Evolutionary conservation across 2,888 invertebrate genomes (phyloP).

Genomic region (Drosophila algonquin): DNA sequence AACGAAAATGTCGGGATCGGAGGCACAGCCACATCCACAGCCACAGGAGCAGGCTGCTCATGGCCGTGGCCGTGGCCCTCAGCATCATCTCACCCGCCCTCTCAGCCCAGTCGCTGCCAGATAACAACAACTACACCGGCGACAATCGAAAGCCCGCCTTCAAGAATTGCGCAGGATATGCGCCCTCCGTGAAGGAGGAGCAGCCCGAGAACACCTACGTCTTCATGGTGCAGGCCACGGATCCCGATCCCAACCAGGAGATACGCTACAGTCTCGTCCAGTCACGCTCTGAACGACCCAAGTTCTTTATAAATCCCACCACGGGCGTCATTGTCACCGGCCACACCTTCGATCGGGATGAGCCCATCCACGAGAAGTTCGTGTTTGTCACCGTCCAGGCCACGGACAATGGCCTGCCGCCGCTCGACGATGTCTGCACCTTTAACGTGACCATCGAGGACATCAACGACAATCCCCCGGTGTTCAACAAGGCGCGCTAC

Average conservation of each 20-base stretch:
- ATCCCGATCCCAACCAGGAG: conserved; percentile 89
- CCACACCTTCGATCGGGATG: conserved; percentile 94
- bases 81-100: conserved; percentile 33
- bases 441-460: conserved; percentile 95
- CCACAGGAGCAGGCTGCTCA: conserved; percentile 16
- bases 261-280: conserved; percentile 93
- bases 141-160: conserved; percentile 96
- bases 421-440: conserved; percentile 96
- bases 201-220: conserved; percentile 90
- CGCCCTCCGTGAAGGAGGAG: conserved; percentile 92
- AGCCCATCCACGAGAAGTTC: conserved; percentile 92
- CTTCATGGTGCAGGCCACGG: conserved; percentile 84
- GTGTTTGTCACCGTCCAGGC: conserved; percentile 94
- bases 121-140: conserved; percentile 65
- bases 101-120: conserved; percentile 24
- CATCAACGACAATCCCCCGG: conserved; percentile 93
- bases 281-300: conserved; percentile 89
- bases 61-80: conserved; percentile 22
- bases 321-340: conserved; percentile 92
- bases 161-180: conserved; percentile 92
- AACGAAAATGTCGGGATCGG: conserved; percentile 60
- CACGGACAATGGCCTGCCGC: conserved; percentile 95
- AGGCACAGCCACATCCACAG: conserved; percentile 23
- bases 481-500: conserved; percentile 86
- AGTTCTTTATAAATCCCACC: conserved; percentile 91